Base-by-base conservation (phyloP, 2,113 vertebrate genomes). In the Natator depressus region DNA sequence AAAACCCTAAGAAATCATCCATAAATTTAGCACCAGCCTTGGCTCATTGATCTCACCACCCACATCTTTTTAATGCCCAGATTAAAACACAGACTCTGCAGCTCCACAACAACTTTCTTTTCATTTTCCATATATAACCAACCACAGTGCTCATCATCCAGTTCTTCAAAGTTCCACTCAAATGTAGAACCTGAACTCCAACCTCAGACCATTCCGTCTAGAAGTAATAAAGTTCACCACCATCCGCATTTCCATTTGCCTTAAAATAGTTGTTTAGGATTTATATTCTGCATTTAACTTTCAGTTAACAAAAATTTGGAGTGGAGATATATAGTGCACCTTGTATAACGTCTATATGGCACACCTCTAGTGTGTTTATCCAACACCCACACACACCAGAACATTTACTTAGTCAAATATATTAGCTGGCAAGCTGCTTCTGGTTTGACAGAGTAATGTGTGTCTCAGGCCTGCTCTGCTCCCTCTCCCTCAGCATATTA, bases 31-130 rank as follows among this genome's bases (percentile, higher is more conserved):
- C 29, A 20, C 8, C 12, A 1, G 2, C 10, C n/a, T 12, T 1
- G 72, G 6, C 27, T 54, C 22, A 8, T 8, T 31, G 0, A 1
- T 25, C 1, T 35, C 2, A 8, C 38, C 20, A 46, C 6, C 12
- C 25, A 2, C 11, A 0, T 13, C 13, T 38, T 1, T 1, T 5
- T 10, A 2, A 1, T 19, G 50, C 1, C 1, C 3, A 0, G 27
- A 29, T 59, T 2, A 31, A 69, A n/a, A 69, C 62, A 62, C 29
- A 69, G 35, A 69, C 35, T 20, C 65, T 69, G 35, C 35, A 9
- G 65, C 35, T 19, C 35, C 35, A n/a, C 31, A 35, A 35, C 65
- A 69, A 69, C 10, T 69, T 14, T 38, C 8, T 80, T 4, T 11
- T 22, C 10, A 11, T 6, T 0, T 82, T n/a, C 11, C 13, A 0